Evolutionary conservation across 2,797 vertebrate genomes (phyloP).

Genomic region (Sebastes variabilis): DNA sequence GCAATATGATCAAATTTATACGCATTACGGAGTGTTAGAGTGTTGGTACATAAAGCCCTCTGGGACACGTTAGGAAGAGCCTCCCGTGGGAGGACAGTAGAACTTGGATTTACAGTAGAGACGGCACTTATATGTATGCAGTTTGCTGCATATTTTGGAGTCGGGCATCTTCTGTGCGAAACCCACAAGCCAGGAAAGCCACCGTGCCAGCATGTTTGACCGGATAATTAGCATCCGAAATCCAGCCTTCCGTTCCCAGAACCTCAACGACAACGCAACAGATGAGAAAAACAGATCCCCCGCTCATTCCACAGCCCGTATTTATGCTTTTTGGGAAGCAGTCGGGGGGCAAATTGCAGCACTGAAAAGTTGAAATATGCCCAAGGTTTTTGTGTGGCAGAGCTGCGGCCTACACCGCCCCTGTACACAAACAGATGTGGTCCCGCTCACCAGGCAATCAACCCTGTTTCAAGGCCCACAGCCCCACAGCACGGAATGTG

Average conservation of each 20-base stretch:
- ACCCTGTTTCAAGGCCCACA: constrained; percentile 37
- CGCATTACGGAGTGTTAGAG: neutral
- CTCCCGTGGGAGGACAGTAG: constrained; percentile 30
- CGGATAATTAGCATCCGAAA: constrained; percentile 73
- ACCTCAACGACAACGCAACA: constrained; percentile 65
- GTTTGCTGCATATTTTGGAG: constrained; percentile 39
- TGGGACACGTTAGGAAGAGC: neutral
- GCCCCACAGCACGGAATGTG: constrained; percentile 54
- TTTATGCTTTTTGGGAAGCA: constrained; percentile 68
- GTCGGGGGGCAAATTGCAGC: constrained; percentile 68
- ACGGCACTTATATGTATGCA: constrained; percentile 1
- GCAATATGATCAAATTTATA: neutral
- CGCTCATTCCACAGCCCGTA: constrained; percentile 60
- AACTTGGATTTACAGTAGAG: neutral
- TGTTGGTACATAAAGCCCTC: neutral
- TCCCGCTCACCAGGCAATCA: constrained; percentile 45
- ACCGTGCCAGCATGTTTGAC: constrained; percentile 67
- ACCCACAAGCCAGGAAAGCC: constrained; percentile 56
- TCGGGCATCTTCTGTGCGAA: constrained; percentile 49
- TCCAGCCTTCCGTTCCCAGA: constrained; percentile 72
- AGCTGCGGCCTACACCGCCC: constrained; percentile 63
- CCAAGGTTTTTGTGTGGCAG: constrained; percentile 73
- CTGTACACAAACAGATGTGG: constrained; percentile 70
- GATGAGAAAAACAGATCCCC: constrained; percentile 76
- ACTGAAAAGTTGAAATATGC: constrained; percentile 69